phyloP scores from a whole-genome alignment of 2,113 vertebrate genomes.

The Tenebrosternarchus preto region DNA sequence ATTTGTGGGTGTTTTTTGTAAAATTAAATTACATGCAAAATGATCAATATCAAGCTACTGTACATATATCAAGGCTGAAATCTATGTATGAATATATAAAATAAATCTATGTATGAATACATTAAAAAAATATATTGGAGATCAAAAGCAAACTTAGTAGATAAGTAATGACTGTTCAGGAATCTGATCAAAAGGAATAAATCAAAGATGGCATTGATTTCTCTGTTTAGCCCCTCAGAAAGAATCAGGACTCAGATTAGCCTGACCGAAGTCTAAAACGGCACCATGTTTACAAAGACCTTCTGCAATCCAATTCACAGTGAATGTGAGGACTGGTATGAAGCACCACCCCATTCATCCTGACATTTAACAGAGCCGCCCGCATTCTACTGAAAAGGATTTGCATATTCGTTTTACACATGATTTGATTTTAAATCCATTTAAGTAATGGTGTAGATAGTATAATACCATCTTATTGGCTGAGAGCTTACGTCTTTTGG shows the following conservation, averaged over 20 bases:
- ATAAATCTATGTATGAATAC: neutral
- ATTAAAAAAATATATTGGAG: neutral
- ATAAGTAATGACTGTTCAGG: constrained; percentile 24
- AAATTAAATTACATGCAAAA: too few relatives aligned
- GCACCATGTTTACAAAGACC: neutral
- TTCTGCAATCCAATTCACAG: constrained; percentile 7
- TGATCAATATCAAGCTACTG: neutral
- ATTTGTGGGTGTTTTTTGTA: too few relatives aligned
- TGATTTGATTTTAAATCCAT: constrained; percentile 42
- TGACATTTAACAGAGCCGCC: constrained; percentile 26
- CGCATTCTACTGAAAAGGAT: constrained; percentile 9
- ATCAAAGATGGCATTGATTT: constrained; percentile 14
- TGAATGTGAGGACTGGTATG: constrained; percentile 20
- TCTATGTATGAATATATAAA: too few relatives aligned
- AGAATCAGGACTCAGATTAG: neutral
- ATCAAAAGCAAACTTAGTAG: constrained; percentile 23
- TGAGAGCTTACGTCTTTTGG: constrained; percentile 25
- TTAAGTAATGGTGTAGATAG: constrained; percentile 9
- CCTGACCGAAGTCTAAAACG: neutral
- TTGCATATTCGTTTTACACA: constrained; percentile 46
- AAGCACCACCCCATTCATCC: neutral
- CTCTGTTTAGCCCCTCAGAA: neutral
- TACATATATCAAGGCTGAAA: neutral
- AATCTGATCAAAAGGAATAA: constrained; percentile 41
- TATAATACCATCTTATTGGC: constrained; percentile 34